phyloP scores from a whole-genome alignment of 2,888 invertebrate species.

The Brenthis daphne region DNA sequence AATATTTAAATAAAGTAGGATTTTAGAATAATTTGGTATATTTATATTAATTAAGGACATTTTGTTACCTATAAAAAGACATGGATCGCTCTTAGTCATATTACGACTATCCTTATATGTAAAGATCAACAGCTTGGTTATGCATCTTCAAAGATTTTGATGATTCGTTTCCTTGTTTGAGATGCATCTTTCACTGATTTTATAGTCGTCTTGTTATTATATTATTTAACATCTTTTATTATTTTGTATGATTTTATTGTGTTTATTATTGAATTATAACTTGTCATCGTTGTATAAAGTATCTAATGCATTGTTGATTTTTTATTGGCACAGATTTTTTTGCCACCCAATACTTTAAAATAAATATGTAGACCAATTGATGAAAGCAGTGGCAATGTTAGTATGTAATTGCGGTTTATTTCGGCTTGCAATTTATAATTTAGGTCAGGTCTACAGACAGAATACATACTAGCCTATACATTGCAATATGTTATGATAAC shows the following conservation, averaged over 20 bases:
- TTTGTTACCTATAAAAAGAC: conserved; percentile 12
- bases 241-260: too few species aligned
- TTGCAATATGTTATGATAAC: conserved; percentile 54
- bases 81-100: conserved; percentile 8
- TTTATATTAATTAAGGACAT: background rate
- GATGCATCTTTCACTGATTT: too few species aligned
- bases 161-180: too few species aligned
- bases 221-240: too few species aligned
- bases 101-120: conserved; percentile 10
- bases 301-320: too few species aligned
- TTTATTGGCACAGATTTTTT: too few species aligned
- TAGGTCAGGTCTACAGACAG: conserved; percentile 53
- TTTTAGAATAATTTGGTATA: too few species aligned
- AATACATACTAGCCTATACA: conserved; percentile 46
- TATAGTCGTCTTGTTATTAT: too few species aligned
- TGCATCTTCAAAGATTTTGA: too few species aligned
- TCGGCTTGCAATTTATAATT: conserved; percentile 38
- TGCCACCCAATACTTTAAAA: conserved; percentile 10
- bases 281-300: too few species aligned
- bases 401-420: conserved; percentile 31
- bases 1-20: too few species aligned
- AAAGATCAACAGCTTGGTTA: conserved; percentile 1
- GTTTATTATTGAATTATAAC: too few species aligned
- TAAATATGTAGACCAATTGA: conserved; percentile 15
- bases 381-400: conserved; percentile 21